Conservation (phyloP, 2,113 vertebrate species). For the Phycodurus eques region DNA sequence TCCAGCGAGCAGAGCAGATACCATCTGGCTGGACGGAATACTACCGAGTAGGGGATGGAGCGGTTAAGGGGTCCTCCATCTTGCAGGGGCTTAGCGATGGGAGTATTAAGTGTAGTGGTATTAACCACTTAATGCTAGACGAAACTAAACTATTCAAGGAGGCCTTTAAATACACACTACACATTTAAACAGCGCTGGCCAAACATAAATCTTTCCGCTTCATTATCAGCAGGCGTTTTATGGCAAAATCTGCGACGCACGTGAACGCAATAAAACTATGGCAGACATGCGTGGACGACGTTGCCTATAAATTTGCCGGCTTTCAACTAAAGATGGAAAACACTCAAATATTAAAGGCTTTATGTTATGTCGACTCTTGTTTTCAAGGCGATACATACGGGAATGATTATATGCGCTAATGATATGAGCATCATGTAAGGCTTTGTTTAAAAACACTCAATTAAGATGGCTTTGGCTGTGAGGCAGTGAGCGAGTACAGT, state of each 20-base stretch:
- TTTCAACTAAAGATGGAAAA: constrained; percentile 10
- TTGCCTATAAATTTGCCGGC: neutral
- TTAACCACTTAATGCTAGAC: constrained; percentile 34
- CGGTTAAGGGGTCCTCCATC: constrained; percentile 32
- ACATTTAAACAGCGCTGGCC: neutral
- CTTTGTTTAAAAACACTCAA: too few relatives aligned
- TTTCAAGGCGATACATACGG: constrained; percentile 15
- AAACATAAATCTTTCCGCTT: neutral
- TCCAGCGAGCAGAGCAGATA: constrained; percentile 54
- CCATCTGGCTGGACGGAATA: constrained; percentile 69
- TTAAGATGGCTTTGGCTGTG: neutral
- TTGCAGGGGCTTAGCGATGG: constrained; percentile 40
- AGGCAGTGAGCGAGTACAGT: constrained; percentile 37
- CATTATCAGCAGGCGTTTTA: constrained; percentile 15
- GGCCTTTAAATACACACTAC: neutral
- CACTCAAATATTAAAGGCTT: constrained; percentile 7
- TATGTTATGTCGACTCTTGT: constrained; percentile 5
- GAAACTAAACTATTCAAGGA: neutral
- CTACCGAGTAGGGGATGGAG: constrained; percentile 42
- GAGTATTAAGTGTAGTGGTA: constrained; percentile 38
- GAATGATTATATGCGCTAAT: constrained; percentile 38
- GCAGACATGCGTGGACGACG: neutral
- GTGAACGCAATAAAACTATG: constrained; percentile 16
- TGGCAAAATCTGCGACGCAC: constrained; percentile 32
- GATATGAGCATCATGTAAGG: neutral